Base-by-base conservation (phyloP, 2,888 invertebrate species). In the Diachrysia chrysitis region DNA sequence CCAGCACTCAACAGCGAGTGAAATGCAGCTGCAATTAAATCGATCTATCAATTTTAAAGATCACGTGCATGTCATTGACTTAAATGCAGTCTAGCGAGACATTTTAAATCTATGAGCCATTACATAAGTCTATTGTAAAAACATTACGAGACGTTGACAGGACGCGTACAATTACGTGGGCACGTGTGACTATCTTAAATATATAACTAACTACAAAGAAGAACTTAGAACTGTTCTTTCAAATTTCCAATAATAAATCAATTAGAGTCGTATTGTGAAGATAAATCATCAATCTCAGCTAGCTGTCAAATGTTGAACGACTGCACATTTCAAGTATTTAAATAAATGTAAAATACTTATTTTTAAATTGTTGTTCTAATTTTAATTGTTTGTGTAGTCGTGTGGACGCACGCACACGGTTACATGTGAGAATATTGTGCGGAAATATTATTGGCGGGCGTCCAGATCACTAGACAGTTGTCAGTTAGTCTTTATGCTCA, bases 401-500 rank as follows among this genome's bases (percentile, higher is more conserved):
- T 66, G 68, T 73, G 62, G 63, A 55, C 48, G 59, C 58, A 69
- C 65, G 61, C 76, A 76, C 67, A 72, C 69, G 56, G 57, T 56
- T 59, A 57, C 58, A 58, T 60, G 60, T 35, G 71, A 63, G 59
- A 83, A 82, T 82, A 82, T 81, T 82, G 82, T 80, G 84, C 81
- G 82, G 76, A 85, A 79, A 83, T 80, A 83, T 85, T 78, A 79
- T 84, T 88, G 88, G 88, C 88, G 70, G 57, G 16, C 32, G 53
- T 82, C 88, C 88, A 87, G 77, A 66, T 69, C 68, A 65, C 73
- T 74, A 73, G 81, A 83, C 84, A 85, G 82, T 84, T 85, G 85
- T 83, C 81, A 76, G 79, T 79, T 74, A 74, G 71, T 75, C 65
- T 78, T 79, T 76, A 79, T 78, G 78, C 77, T 76, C 71, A 71